Evolutionary conservation across 35 echinoderm and acorn worm genomes (phyloP), one percentile per base, ranked within the genome.

Genomic region (Amphiura filiformis): DNA sequence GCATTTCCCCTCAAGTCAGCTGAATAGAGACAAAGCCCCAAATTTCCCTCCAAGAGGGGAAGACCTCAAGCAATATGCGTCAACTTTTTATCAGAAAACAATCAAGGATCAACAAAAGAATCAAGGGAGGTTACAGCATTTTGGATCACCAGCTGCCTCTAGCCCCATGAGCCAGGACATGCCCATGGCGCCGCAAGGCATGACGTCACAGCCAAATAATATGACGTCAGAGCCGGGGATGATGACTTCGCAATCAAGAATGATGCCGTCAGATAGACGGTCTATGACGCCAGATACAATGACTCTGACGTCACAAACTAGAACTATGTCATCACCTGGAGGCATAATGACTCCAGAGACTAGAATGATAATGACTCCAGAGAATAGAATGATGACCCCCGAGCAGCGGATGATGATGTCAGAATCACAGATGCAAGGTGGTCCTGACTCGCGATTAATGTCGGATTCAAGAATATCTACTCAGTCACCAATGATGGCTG

Each of bases 1-100:
- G 15, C 94, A 99, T 39, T 99, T 99, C 76, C 96, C 96, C 26
- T 79, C 96, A 2, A 99, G 96, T 65, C 92, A 94, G 77, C 82
- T 99, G 39, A 99, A 99, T 81, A 81, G 96, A 18, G 96, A 99
- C 85, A 99, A 99, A 81, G 96, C 96, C 22, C 96, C 96, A 26
- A 99, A 99, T 81, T 99, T 99, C 80, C 96, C 96, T 12, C 96
- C 96, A 31, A 84, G 96, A 76, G 96, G 96, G 32, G 96, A 99
- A 81, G 96, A 99, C 76, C 75, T 91, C n/a, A 88, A 97, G 57
- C 96, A 99, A 82, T 99, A 93, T 88, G 90, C 96, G 23, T 92
- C 96, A 80, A 94, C 93, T 13, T 99, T 99, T 75, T 99, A 99
- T 78, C 96, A 99, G 61, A 98, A 99, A 78, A 31, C 91, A 32